Percentiles rank a stretch among this genome's conserved stretches.
Conservation (phyloP, 2,797 vertebrate species). For the Cryptoblepharus egeriae region DNA sequence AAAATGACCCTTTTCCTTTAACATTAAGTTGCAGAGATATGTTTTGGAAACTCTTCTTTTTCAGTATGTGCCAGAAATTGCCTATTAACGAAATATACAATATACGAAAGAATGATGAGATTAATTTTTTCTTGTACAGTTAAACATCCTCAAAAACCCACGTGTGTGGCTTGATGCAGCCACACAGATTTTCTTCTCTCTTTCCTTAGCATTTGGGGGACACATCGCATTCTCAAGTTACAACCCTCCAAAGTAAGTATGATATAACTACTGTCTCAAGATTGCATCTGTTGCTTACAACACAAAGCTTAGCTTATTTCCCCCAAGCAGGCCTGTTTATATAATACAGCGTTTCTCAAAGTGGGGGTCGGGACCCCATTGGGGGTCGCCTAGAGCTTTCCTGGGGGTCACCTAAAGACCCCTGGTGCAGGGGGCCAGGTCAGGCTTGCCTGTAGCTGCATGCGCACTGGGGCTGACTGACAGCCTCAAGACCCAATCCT, state of each 20-base stretch:
- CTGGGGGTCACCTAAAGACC: too few species aligned
- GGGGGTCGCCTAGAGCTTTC: too few species aligned
- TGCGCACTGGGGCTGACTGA: too few species aligned
- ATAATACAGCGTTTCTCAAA: too few species aligned
- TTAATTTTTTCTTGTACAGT: constrained; percentile 64
- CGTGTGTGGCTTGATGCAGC: constrained; percentile 92
- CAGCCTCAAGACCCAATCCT: too few species aligned
- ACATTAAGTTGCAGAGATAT: too few species aligned
- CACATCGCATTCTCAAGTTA: constrained; percentile 95
- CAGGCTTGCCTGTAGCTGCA: too few species aligned
- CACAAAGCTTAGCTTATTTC: not conserved
- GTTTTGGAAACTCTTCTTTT: not conserved
- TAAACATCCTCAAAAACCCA: constrained; percentile 81
- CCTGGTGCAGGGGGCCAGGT: too few species aligned
- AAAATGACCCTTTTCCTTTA: not conserved
- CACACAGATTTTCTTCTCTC: constrained; percentile 94
- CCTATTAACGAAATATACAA: not conserved
- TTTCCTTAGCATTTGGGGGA: constrained; percentile 90
- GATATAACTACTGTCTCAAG: not conserved
- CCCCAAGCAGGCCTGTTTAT: not conserved
- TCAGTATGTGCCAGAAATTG: not conserved
- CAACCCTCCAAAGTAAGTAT: constrained; percentile 81
- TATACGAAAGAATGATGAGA: not conserved
- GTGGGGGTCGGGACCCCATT: too few species aligned
- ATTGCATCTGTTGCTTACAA: not conserved